Evolutionary conservation across 1,140 invertebrate genomes (phyloP).

Genomic region (Carposina sasakii): DNA sequence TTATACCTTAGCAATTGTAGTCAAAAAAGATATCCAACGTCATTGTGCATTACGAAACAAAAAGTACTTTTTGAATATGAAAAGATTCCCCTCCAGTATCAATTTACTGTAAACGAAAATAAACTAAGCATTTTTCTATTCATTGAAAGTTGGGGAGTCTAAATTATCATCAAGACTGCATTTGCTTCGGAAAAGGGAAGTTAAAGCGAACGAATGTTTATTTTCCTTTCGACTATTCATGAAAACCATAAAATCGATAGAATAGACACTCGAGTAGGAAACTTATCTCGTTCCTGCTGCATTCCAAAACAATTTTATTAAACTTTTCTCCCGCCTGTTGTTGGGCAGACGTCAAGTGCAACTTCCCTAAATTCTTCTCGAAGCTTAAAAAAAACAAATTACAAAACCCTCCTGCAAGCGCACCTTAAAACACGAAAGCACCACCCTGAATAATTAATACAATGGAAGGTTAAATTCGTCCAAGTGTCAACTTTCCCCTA

Average conservation of each 20-base stretch:
- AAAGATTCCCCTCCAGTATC: too few relatives aligned
- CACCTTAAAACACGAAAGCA: slow-evolving; percentile 64
- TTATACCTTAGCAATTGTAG: too few relatives aligned
- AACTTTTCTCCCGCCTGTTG: slow-evolving; percentile 48
- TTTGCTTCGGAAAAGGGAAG: not conserved
- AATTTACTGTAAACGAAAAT: too few relatives aligned
- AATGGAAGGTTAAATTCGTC: slow-evolving; percentile 69
- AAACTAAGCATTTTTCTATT: too few relatives aligned
- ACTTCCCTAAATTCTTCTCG: slow-evolving; percentile 49
- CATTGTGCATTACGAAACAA: too few relatives aligned
- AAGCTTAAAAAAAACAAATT: slow-evolving; percentile 59
- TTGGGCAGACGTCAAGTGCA: slow-evolving; percentile 38
- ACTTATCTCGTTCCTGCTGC: slow-evolving; percentile 49
- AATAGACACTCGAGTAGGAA: slow-evolving; percentile 33
- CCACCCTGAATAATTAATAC: slow-evolving; percentile 71
- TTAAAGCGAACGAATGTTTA: not conserved
- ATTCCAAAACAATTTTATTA: slow-evolving; percentile 66
- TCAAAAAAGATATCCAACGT: too few relatives aligned
- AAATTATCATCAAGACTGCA: not conserved
- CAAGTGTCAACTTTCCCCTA: slow-evolving; percentile 68
- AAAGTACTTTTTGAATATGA: too few relatives aligned
- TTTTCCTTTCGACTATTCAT: slow-evolving; percentile 12
- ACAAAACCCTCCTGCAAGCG: slow-evolving; percentile 44
- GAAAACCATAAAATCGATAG: slow-evolving; percentile 40
- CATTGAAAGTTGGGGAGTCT: too few relatives aligned